Base-by-base conservation (phyloP, 1,140 invertebrate species). In the Metaphire vulgaris region DNA sequence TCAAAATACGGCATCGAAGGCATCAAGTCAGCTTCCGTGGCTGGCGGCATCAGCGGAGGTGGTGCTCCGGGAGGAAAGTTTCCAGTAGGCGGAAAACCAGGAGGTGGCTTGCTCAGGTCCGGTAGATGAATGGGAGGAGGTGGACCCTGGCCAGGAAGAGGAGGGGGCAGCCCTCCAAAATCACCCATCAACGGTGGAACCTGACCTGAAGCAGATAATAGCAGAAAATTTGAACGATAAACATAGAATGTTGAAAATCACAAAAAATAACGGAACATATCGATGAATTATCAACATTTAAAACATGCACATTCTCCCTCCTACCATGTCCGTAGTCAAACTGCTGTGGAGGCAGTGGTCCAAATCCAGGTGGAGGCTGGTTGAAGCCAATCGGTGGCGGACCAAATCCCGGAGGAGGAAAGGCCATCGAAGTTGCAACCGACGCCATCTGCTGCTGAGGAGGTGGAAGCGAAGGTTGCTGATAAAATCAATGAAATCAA, bases 1-100 rank as follows among this genome's bases (percentile, higher is more conserved):
- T 99, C 96, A 85, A 92, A 98, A 84, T 98, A 99, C 70, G 96
- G 95, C 79, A 95, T 91, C 74, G 92, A 92, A 16, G 95, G 95
- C 86, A 95, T 90, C 29, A 85, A 80, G 79, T 85, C 85, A 69
- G 83, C 80, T 30, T 85, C 84, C 1, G 32, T 26, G 73, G 41
- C 71, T 15, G 76, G 26, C 26, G 56, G 71, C 0, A 79, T 26
- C 32, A 74, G 78, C 14, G 76, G 78, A 14, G 78, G 79, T 28
- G 79, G 2, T 80, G 77, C 64, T 77, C 64, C 0, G 56, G 79
- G 76, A 32, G 74, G 77, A 14, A 41, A 26, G 65, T 33, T 31
- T 73, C 64, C 65, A 26, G 74, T 67, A 67, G 66, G 73, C 15
- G 89, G 88, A 84, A 93, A 93, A 29, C 92, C 92, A 29, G 92